These are phyloP conservation scores for Capra hircus DNA, from an alignment of 2,113 vertebrate species.

Conservation along the genomic window DNA sequence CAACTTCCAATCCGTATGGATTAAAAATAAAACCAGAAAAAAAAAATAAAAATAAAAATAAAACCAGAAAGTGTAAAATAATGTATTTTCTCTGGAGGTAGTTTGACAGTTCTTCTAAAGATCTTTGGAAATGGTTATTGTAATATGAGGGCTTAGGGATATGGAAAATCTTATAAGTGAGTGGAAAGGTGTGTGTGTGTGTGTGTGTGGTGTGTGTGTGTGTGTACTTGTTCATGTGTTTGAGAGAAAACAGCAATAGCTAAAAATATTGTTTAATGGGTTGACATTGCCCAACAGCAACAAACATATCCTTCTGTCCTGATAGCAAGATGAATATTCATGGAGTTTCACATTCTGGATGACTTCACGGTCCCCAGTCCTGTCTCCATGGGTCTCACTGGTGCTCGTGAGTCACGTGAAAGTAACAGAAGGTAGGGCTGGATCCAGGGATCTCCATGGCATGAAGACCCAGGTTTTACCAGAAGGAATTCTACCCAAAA, in stretches of 20 bases:
- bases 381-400: accelerated
- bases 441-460: background rate
- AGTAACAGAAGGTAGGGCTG: accelerated
- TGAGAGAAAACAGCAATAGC: background rate
- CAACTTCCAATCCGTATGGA: background rate
- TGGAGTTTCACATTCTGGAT: background rate
- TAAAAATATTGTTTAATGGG: background rate
- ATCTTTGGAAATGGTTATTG: background rate
- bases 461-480: background rate
- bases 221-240: no score
- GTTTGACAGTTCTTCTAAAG: background rate
- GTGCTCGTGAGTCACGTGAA: accelerated
- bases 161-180: background rate
- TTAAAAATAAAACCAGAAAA: background rate
- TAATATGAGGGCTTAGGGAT: background rate
- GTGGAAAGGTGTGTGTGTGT: background rate
- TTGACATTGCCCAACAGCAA: background rate
- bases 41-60: no score
- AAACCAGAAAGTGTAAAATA: background rate
- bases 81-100: background rate
- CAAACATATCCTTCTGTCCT: background rate
- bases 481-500: background rate
- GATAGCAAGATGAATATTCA: accelerated
- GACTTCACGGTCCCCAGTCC: accelerated
- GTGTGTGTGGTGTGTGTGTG: background rate